A percentile compares a stretch with the other conserved stretches of the same genome.
phyloP scores from a whole-genome alignment of 2,797 vertebrate species.

The Luscinia megarhynchos region DNA sequence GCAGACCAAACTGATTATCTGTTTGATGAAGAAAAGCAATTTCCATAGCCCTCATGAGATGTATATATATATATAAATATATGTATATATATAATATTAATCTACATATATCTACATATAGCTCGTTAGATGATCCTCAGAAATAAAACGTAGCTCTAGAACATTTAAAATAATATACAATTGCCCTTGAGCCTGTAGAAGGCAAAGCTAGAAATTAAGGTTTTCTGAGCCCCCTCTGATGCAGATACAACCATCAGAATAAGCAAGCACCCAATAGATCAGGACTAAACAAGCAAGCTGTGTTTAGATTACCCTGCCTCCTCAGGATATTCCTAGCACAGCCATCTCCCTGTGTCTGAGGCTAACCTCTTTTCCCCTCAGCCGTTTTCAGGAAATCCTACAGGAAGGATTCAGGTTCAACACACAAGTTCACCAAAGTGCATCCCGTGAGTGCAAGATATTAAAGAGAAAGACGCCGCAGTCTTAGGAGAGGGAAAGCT shows the following conservation, averaged over 20 bases:
- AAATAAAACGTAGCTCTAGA: not conserved
- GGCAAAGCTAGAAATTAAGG: not conserved
- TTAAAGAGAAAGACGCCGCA: not conserved
- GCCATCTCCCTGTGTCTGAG: not conserved
- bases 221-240: not conserved
- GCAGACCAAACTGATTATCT: not conserved
- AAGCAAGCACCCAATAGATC: not conserved
- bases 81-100: not conserved
- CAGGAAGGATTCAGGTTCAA: conserved; percentile 46
- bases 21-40: not conserved
- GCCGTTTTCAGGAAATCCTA: conserved; percentile 48
- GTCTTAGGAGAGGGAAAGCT: not conserved
- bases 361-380: not conserved
- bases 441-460: not conserved
- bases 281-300: not conserved
- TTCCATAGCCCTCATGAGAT: not conserved
- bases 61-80: not conserved
- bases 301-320: not conserved
- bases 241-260: not conserved
- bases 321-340: not conserved
- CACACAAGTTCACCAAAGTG: not conserved
- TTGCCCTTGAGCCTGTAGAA: not conserved
- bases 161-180: not conserved
- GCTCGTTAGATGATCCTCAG: not conserved
- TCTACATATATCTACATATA: not conserved